These are phyloP conservation scores for Pygocentrus nattereri DNA, from an alignment of 2,797 vertebrate species.

Conservation along the genomic window DNA sequence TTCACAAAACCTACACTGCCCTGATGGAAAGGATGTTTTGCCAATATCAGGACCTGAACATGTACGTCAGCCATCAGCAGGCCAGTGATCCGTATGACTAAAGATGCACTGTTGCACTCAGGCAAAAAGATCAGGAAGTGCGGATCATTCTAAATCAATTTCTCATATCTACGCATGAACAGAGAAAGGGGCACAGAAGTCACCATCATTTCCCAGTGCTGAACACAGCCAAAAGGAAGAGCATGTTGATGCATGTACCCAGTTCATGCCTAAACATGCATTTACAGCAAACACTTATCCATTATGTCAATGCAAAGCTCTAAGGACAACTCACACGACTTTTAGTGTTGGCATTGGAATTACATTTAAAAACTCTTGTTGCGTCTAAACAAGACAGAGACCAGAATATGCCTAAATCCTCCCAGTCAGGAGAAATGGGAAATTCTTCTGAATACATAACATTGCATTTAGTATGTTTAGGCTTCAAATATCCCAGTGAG, in stretches of 20 bases:
- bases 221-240: slow-evolving; percentile 6
- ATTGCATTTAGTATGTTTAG: too few relatives aligned
- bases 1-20: neutral
- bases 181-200: slow-evolving; percentile 9
- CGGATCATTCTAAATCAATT: slow-evolving; percentile 40
- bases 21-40: neutral
- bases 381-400: too few relatives aligned
- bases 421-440: too few relatives aligned
- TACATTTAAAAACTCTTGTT: too few relatives aligned
- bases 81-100: slow-evolving; percentile 13
- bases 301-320: slow-evolving; percentile 2
- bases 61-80: neutral
- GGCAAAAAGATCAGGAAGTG: slow-evolving; percentile 75
- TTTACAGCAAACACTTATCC: slow-evolving; percentile 21
- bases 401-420: too few relatives aligned
- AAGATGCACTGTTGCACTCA: slow-evolving; percentile 59
- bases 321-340: neutral
- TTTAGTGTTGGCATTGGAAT: too few relatives aligned
- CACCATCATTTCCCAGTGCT: slow-evolving; percentile 1
- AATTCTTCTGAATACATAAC: too few relatives aligned
- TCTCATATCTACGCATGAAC: slow-evolving; percentile 24
- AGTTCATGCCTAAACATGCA: slow-evolving; percentile 34
- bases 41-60: neutral
- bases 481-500: too few relatives aligned
- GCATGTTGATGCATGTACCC: slow-evolving; percentile 30